Evolutionary conservation across 1,140 invertebrate species (phyloP).

Genomic region (Drosophila tropicalis): DNA sequence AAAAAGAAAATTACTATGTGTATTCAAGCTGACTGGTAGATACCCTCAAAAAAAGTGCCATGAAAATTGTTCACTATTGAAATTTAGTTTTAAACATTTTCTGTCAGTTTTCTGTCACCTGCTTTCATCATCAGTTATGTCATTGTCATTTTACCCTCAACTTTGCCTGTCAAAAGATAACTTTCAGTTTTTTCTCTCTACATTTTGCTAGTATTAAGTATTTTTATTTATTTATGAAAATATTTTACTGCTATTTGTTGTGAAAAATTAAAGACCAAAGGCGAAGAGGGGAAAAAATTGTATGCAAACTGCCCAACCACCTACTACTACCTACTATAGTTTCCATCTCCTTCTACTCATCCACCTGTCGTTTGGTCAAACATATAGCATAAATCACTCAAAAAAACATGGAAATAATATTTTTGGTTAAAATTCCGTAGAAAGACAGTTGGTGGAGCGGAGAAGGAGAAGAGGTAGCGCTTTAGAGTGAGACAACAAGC

Average conservation of each 20-base stretch:
- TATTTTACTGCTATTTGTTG: conserved; percentile 36
- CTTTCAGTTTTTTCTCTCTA: conserved; percentile 6
- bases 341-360: conserved; percentile 20
- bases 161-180: conserved; percentile 25
- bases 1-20: conserved; percentile 27
- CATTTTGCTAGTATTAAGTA: conserved; percentile 27
- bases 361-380: conserved; percentile 60
- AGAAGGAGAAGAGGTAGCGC: not conserved
- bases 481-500: conserved; percentile 4
- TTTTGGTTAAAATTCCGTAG: conserved; percentile 24
- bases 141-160: not conserved
- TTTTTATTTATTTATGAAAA: conserved; percentile 38
- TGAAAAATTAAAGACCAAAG: conserved; percentile 26
- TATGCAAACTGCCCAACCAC: conserved; percentile 25
- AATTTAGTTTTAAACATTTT: not conserved
- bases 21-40: conserved; percentile 14
- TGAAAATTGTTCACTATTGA: not conserved
- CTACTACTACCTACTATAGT: not conserved
- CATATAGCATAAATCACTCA: conserved; percentile 71
- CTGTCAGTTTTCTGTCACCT: not conserved
- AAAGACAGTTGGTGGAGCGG: not conserved
- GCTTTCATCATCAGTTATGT: not conserved
- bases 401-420: conserved; percentile 65
- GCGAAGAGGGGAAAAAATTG: conserved; percentile 8
- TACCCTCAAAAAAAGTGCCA: not conserved